Percentiles rank a stretch among this genome's conserved stretches.
Evolutionary conservation across 2,113 vertebrate species (phyloP).

Genomic region (Cyanoliseus patagonus): DNA sequence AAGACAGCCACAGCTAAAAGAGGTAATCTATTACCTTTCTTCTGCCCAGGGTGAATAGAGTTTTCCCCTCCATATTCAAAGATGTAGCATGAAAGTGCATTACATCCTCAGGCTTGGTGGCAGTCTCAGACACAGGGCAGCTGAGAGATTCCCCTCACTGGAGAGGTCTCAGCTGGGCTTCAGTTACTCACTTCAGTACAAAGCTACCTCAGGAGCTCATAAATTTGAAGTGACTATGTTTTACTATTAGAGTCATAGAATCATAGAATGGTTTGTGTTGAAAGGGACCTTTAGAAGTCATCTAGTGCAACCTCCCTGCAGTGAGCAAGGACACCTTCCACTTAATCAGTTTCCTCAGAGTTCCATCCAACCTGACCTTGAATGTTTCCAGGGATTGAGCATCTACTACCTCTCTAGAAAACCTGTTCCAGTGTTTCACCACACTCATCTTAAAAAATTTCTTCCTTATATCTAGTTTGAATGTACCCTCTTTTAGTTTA

Average conservation of each 20-base stretch:
- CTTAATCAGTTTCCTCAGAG: background rate
- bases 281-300: background rate
- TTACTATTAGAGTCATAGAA: background rate
- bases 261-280: background rate
- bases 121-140: rapidly evolving
- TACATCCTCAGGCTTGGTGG: background rate
- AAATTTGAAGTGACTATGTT: background rate
- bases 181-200: background rate
- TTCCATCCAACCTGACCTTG: background rate
- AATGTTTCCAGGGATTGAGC: background rate
- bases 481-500: background rate
- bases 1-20: background rate
- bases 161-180: background rate
- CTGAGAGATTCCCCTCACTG: background rate
- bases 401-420: background rate
- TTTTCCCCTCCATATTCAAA: background rate
- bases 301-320: rapidly evolving
- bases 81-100: background rate
- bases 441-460: rapidly evolving
- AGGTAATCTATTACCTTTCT: background rate
- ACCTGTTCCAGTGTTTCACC: background rate
- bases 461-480: background rate
- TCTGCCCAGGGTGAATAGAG: background rate
- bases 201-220: background rate
- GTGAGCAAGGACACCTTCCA: background rate